phyloP scores from a whole-genome alignment of 2,797 vertebrate species.

The Gila robusta region DNA sequence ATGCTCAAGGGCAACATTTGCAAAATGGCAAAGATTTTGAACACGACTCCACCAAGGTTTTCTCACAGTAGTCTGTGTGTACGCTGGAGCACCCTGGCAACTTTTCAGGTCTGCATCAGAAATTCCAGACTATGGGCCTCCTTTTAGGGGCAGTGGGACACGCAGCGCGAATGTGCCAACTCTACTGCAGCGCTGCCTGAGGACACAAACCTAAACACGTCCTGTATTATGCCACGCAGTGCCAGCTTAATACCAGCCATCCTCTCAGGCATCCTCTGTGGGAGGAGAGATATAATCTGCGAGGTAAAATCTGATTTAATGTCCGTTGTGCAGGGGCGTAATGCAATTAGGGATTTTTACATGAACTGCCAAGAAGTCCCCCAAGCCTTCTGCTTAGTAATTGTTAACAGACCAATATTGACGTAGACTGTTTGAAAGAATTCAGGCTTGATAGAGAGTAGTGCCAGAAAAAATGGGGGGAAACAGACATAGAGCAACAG shows the following conservation, averaged over 20 bases:
- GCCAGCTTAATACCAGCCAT: conserved; percentile 65
- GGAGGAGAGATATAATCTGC: conserved; percentile 66
- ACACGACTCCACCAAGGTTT: conserved; percentile 43
- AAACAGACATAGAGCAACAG: conserved; percentile 57
- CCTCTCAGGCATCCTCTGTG: conserved; percentile 63
- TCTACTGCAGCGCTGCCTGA: conserved; percentile 59
- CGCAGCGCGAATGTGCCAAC: conserved; percentile 55
- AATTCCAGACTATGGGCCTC: conserved; percentile 64
- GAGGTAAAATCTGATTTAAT: conserved; percentile 64
- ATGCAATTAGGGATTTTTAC: conserved; percentile 67
- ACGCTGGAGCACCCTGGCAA: conserved; percentile 52
- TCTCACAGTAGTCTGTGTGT: conserved; percentile 59
- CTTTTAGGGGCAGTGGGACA: conserved; percentile 68
- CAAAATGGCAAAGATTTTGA: conserved; percentile 23
- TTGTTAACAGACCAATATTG: conserved; percentile 71
- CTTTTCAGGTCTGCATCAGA: conserved; percentile 48
- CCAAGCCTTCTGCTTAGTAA: conserved; percentile 70
- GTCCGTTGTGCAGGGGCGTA: conserved; percentile 60
- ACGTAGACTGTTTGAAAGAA: conserved; percentile 57
- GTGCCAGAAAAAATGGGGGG: conserved; percentile 46
- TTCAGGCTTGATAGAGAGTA: conserved; percentile 55
- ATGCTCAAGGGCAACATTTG: not conserved
- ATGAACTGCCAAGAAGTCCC: conserved; percentile 68
- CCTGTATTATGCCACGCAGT: conserved; percentile 59
- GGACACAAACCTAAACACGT: conserved; percentile 67